These are phyloP conservation scores for Itoplectis maculator DNA, from an alignment of 2,888 invertebrate genomes.

Conservation along the genomic window DNA sequence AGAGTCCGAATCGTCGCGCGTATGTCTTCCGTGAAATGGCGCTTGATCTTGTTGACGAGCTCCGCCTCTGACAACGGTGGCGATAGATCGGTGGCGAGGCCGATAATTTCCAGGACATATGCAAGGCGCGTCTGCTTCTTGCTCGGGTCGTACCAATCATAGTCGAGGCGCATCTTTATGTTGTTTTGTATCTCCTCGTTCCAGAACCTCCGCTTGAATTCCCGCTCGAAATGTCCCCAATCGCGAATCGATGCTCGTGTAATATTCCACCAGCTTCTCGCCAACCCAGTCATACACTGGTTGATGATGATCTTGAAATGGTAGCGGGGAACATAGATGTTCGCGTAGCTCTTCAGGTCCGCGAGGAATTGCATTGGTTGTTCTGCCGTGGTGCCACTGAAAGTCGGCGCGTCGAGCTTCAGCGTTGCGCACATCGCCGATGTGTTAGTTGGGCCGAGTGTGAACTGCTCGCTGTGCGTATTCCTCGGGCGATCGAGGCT, in stretches of 20 bases:
- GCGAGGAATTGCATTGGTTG: slow-evolving; percentile 27
- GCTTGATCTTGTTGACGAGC: slow-evolving; percentile 4
- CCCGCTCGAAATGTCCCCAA: slow-evolving; percentile 19
- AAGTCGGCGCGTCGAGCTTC: not conserved
- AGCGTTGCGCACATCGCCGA: not conserved
- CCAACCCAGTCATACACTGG: slow-evolving; percentile 15
- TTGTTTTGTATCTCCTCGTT: too few species aligned
- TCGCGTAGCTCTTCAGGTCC: not conserved
- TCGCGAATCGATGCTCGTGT: not conserved
- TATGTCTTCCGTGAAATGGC: too few species aligned
- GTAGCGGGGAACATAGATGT: slow-evolving; percentile 26
- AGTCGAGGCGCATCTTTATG: too few species aligned
- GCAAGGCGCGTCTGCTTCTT: not conserved
- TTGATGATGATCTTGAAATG: slow-evolving; percentile 8
- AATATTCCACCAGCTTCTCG: slow-evolving; percentile 28
- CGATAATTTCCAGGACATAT: slow-evolving; percentile 7
- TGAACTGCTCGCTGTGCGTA: too few species aligned
- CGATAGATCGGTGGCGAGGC: not conserved
- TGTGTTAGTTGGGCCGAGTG: slow-evolving; percentile 1
- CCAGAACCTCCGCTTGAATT: slow-evolving; percentile 14
- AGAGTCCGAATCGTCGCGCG: slow-evolving; percentile 15
- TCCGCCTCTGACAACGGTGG: not conserved
- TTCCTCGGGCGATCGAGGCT: too few species aligned
- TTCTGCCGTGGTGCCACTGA: not conserved
- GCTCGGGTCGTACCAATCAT: not conserved